Evolutionary conservation across 2,888 invertebrate genomes (phyloP), one percentile per base, ranked within the genome.

Genomic region (Sinotaia quadrata): DNA sequence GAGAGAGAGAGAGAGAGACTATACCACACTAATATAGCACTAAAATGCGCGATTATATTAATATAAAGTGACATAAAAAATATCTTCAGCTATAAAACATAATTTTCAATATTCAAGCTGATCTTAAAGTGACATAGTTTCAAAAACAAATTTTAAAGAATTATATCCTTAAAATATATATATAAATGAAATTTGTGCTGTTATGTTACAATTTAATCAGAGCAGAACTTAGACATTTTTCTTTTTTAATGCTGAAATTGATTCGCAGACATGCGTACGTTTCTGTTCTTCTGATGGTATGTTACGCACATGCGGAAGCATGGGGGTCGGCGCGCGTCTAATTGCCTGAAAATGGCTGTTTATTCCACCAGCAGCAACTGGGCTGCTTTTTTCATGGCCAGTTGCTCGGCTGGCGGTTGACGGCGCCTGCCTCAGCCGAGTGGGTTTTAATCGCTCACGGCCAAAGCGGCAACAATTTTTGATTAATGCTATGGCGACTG

Each of bases 271-370:
- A n/a, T 18, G 27, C 54, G 29, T 54, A 31, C 27, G 54, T 54
- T 65, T 65, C 65, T 54, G 36, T 41, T 33, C n/a, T n/a, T n/a
- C n/a, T n/a, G n/a, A n/a, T n/a, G 44, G 54, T 56, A 65, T 56
- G 65, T 52, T 54, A 10, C 54, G 54, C 8, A 24, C 65, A 65
- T 56, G 56, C 56, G 65, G 10, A 29, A 27, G 65, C 52, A 33
- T 27, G 44, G 33, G n/a, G 47, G 29, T 52, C 37, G 36, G 52
- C 44, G n/a, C 41, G 36, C 24, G 62, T 15, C 2, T 31, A 33
- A 21, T 31, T 27, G 47, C 51, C 34, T 21, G 34, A 49, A 44
- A 37, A 41, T 54, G 41, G 54, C 54, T 56, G 65, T 65, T 65
- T 65, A 65, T 41, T 44, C 65, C 65, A 15, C 18, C 44, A 44